phyloP scores from a whole-genome alignment of 2,888 invertebrate genomes.

The Epinotia demarniana region DNA sequence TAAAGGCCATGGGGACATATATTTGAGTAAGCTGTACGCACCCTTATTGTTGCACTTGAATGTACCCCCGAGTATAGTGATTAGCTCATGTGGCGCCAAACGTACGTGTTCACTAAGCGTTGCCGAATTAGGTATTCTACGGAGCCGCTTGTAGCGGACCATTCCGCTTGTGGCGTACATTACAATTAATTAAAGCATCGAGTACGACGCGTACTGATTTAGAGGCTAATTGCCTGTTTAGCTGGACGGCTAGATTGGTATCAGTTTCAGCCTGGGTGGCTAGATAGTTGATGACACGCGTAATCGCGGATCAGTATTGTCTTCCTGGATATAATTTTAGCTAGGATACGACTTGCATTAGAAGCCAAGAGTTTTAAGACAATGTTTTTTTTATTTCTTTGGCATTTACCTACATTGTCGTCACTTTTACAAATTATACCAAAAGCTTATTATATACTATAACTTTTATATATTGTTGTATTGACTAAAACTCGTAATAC shows the following conservation, averaged over 20 bases:
- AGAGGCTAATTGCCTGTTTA: slow-evolving; percentile 55
- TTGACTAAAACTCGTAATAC: too few relatives aligned
- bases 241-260: slow-evolving; percentile 29
- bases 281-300: slow-evolving; percentile 17
- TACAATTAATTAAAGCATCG: slow-evolving; percentile 62
- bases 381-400: too few relatives aligned
- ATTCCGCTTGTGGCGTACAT: slow-evolving; percentile 66
- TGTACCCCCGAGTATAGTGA: background rate
- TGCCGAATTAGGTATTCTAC: slow-evolving; percentile 61
- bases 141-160: slow-evolving; percentile 61
- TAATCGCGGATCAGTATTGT: slow-evolving; percentile 29
- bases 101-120: slow-evolving; percentile 42
- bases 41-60: background rate
- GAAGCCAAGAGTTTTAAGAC: too few relatives aligned
- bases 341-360: background rate
- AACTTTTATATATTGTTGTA: too few relatives aligned
- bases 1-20: too few relatives aligned
- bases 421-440: too few relatives aligned
- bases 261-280: slow-evolving; percentile 39
- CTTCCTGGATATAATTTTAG: slow-evolving; percentile 17
- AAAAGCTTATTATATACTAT: too few relatives aligned
- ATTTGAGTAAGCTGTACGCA: too few relatives aligned
- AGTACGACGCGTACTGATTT: slow-evolving; percentile 59
- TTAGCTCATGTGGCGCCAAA: slow-evolving; percentile 36
- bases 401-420: too few relatives aligned